Base-by-base conservation (phyloP, 2,888 invertebrate species). In the Lysandra coridon region DNA sequence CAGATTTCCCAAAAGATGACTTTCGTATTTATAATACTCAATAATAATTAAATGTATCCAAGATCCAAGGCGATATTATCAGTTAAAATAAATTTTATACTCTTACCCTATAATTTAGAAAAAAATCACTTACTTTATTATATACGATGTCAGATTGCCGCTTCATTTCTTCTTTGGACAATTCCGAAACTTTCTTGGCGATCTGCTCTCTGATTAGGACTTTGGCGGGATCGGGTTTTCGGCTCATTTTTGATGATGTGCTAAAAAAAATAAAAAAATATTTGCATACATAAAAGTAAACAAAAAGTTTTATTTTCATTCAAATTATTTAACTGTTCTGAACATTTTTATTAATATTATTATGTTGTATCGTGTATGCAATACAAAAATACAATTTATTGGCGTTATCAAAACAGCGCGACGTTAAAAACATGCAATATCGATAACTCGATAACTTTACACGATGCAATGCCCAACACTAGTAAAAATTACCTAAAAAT, bases 141-240 rank as follows among this genome's bases (percentile, higher is more conserved):
- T 85, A 94, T 2, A 94, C 90, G 12, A 91, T 87, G 74, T 90
- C 84, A 0, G 94, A 94, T 78, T 94, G 92, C 6, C 90, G 84
- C 37, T 87, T 88, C 83, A 92, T 94, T 80, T 94, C 94, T 1
- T 93, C 92, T 0, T 85, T 78, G 0, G 89, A 85, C 1, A 94
- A 84, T 0, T 89, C 87, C 0, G 91, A 88, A 2, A 94, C 90
- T 7, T 86, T 86, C 0, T 87, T 83, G 0, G 90, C 88, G 3
- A 94, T 87, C 80, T 93, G 89, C 10, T 85, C 86, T n/a, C 94
- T 86, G 1, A 94, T 84, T 49, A 87, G 83, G 75, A 85, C 83
- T 80, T 94, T 94, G 0, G 90, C 91, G 1, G 94, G 93, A 74
- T 92, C 90, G 0, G 93, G 93, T 10, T 87, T 86, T 4, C 87